Base-by-base conservation (phyloP, 1,140 invertebrate genomes). In the Fopius arisanus region DNA sequence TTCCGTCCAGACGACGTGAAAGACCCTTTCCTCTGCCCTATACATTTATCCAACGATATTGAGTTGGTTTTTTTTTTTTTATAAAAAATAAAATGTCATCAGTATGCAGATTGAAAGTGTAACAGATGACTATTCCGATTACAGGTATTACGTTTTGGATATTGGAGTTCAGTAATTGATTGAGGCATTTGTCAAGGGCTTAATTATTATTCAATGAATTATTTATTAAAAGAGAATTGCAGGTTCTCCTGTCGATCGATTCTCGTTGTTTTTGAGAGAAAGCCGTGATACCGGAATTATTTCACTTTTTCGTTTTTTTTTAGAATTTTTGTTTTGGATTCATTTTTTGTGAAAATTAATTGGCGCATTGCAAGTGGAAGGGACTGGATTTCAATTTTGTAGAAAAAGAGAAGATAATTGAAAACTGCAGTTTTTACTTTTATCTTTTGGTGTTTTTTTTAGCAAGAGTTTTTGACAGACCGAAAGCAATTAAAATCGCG, bases 201-300 rank as follows among this genome's bases (percentile, higher is more conserved):
- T 26, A 59, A 59, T 59, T 59, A 59, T 54, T 54, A 59, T 59
- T 59, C 21, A 26, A 59, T 59, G 54, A 59, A 59, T 59, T 59
- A 26, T 59, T 59, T 48, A 48, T 48, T 48, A n/a, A 48, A 48
- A 48, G 16, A 48, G n/a, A 12, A 48, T 12, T 48, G 4, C 9
- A 7, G 43, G 3, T 14, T 48, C 14, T 48, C 16, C 14, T n/a
- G 16, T 48, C 14, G 1, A 48, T 48, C 5, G 16, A 14, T 19
- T 2, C n/a, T 14, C 16, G 14, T 43, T 43, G n/a, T 10, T n/a
- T 43, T n/a, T 2, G 14, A 43, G 40, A 12, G 12, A n/a, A 43
- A 6, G 4, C 2, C 3, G 12, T 43, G 14, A 43, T 12, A 6
- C 4, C 40, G 40, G 40, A 43, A 43, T 43, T 4, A 43, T 43